Evolutionary conservation across 2,113 vertebrate genomes (phyloP), one percentile per base, ranked within the genome.

Genomic region (Paraplagusia blochii): DNA sequence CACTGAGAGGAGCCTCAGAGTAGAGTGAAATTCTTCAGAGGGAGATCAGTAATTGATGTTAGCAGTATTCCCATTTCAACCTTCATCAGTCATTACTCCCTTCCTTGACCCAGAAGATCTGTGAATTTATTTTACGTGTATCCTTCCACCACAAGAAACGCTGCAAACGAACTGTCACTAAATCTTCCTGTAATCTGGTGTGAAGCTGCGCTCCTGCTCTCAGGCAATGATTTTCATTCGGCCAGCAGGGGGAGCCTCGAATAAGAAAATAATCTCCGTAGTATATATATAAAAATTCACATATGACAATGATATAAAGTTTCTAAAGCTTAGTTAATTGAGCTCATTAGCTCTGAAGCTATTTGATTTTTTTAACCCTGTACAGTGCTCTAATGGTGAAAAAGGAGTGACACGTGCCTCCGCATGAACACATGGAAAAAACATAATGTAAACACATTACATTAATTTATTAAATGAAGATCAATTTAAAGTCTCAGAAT

Each of bases 111-210:
- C 57, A 33, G 57, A 29, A 33, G 45, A 55, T 58, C 58, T 15
- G 46, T 40, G 39, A 50, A 68, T 45, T 63, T n/a, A 11, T 40
- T 40, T 13, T 1, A 40, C 38, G 11, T 13, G 9, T 40, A 12
- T 40, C 22, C 22, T 40, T 40, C 11, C 15, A 15, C 53, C 49
- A 60, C 46, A 49, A 15, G 52, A 44, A 48, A 62, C 22, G 38
- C 44, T 35, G 55, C 53, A 63, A 56, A 68, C 66, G 72, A 74
- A 61, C 58, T 74, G 79, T 87, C 72, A 80, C 86, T 92, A 93
- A 95, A 91, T 92, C 94, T 91, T 81, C 85, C 80, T 40, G 79
- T 95, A 94, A 96, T 95, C 93, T 72, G 58, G 83, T 88, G 88
- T 1, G 16, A 87, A 67, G 69, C 76, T 75, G 58, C 77, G 80